Evolutionary conservation across 2,113 vertebrate genomes (phyloP), one percentile per base, ranked within the genome.

Genomic region (Anseranas semipalmata): DNA sequence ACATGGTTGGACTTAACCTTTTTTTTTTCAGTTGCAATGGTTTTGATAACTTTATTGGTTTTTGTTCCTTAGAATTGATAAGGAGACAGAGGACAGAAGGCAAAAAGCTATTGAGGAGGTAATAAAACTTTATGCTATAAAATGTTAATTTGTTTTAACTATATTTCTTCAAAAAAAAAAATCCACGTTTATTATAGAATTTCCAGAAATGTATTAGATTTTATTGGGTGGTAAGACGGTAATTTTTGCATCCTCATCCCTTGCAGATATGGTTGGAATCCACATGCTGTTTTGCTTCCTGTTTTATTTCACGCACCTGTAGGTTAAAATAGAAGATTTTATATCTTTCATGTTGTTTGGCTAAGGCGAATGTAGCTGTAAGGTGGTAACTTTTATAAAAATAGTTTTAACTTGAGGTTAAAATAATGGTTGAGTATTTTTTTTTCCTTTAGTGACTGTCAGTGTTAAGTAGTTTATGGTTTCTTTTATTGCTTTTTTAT

Each of bases 91-190:
- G 97, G 99, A 99, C 94, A 99, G 99, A 97, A 98, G 98, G 92
- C 99, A 99, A 95, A 98, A 98, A 97, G 99, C 99, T 35, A 99
- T 99, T 93, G 99, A 99, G 95, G 99, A 99, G 98, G 99, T 99
- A 98, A 98, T 89, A 79, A 84, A 90, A 32, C 45, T 93, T 67
- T 33, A 2, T 72, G 22, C 27, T 85, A 13, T 84, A 62, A 79
- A 37, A 12, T 65, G 63, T 2, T 81, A 48, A 30, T 89, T 77
- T 74, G 12, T 45, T 88, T 78, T 71, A 35, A 30, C 30, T 77
- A 24, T 28, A 8, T 62, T 28, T 22, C 11, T 67, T 10, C 12
- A 24, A 22, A 59, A 60, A 58, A 79, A 62, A 62, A 58, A 8
- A 35, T 63, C 14, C 18, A 11, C 0, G 0, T 82, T 6, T 87